Conservation (phyloP, 2,888 invertebrate genomes). For the Cecidostiba fungosa region DNA sequence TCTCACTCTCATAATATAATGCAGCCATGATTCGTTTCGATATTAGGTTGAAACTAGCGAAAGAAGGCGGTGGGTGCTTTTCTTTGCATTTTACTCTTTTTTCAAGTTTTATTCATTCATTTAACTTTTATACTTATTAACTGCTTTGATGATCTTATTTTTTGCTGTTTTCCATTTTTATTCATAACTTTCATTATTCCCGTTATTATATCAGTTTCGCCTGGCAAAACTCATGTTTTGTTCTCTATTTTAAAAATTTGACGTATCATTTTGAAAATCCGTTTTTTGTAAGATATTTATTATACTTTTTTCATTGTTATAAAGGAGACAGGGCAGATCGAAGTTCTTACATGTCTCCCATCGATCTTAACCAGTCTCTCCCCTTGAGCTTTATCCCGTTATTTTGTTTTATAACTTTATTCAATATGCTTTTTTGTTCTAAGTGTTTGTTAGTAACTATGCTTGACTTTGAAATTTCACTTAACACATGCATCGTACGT, state of each 20-base stretch:
- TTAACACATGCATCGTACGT: conserved; percentile 78
- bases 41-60: conserved; percentile 58
- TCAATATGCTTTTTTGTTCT: conserved; percentile 48
- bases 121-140: conserved; percentile 52
- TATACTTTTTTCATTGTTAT: background rate
- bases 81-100: conserved; percentile 59
- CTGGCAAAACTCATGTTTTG: conserved; percentile 56
- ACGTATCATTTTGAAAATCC: conserved; percentile 51
- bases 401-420: conserved; percentile 53
- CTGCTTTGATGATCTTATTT: conserved; percentile 57
- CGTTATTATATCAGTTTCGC: conserved; percentile 40
- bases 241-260: conserved; percentile 52
- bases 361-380: conserved; percentile 64
- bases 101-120: conserved; percentile 51
- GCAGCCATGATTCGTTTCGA: conserved; percentile 34
- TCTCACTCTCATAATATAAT: conserved; percentile 21
- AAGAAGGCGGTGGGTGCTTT: conserved; percentile 63
- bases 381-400: conserved; percentile 62
- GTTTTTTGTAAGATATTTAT: conserved; percentile 27
- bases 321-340: conserved; percentile 62
- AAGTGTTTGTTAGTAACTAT: conserved; percentile 63
- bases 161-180: conserved; percentile 22
- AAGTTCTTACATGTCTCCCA: conserved; percentile 56
- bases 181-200: conserved; percentile 27
- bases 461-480: conserved; percentile 65